phyloP scores from a whole-genome alignment of 2,797 vertebrate species.

The Pelodytes ibericus region DNA sequence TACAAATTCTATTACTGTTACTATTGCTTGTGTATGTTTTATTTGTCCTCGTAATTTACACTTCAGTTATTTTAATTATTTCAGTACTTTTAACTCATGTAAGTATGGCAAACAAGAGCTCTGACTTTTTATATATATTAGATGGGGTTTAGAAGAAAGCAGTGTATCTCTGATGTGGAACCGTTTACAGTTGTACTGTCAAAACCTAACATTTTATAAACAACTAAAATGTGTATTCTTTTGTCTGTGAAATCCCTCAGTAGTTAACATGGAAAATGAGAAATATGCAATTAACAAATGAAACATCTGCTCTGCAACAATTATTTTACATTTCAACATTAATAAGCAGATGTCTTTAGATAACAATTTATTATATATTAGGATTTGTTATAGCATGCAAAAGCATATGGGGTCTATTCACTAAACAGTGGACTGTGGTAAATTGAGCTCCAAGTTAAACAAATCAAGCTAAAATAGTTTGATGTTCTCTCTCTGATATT shows the following conservation, averaged over 20 bases:
- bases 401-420: too few species aligned
- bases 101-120: constrained; percentile 23
- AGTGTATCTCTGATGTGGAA: constrained; percentile 32
- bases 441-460: too few species aligned
- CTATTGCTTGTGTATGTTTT: constrained; percentile 24
- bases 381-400: constrained; percentile 59
- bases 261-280: constrained; percentile 67
- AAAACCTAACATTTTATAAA: constrained; percentile 59
- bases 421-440: too few species aligned
- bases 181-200: constrained; percentile 47
- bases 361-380: constrained; percentile 62
- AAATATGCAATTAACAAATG: constrained; percentile 73
- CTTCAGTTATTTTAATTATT: constrained; percentile 48
- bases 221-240: constrained; percentile 56
- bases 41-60: constrained; percentile 44
- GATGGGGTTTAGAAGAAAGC: background rate
- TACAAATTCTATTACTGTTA: constrained; percentile 33
- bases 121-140: constrained; percentile 12
- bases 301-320: constrained; percentile 72
- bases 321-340: constrained; percentile 75
- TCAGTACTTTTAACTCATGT: constrained; percentile 23
- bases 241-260: constrained; percentile 68
- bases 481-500: too few species aligned
- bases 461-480: too few species aligned
- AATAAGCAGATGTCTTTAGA: constrained; percentile 72